Percentiles rank a stretch among this genome's conserved stretches.
Evolutionary conservation across 2,888 invertebrate genomes (phyloP).

Genomic region (Macrophya alboannulata): DNA sequence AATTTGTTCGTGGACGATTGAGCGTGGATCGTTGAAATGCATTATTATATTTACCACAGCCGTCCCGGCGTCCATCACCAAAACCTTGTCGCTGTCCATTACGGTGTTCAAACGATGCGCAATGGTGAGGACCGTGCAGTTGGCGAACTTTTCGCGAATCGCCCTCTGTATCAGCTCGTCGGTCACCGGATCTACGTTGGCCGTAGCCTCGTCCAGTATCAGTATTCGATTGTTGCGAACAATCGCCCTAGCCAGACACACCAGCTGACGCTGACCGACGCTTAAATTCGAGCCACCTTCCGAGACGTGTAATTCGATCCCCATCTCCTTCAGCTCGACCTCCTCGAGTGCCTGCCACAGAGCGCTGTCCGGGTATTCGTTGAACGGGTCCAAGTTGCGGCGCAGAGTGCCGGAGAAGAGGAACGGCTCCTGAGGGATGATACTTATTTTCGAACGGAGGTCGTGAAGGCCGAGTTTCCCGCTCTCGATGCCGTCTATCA

Average conservation of each 20-base stretch:
- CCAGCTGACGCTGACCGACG: constrained; percentile 90
- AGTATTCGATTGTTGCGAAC: constrained; percentile 88
- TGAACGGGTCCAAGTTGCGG: constrained; percentile 95
- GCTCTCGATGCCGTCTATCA: constrained; percentile 81
- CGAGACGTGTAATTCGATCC: constrained; percentile 86
- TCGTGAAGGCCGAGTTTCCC: constrained; percentile 81
- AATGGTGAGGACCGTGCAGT: constrained; percentile 92
- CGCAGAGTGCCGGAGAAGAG: constrained; percentile 94
- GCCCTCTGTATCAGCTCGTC: constrained; percentile 90
- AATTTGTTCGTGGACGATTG: background rate
- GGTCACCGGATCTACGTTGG: constrained; percentile 91
- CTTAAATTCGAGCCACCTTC: constrained; percentile 91
- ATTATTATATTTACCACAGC: constrained; percentile 81
- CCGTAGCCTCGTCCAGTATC: constrained; percentile 92
- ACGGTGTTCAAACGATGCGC: constrained; percentile 94
- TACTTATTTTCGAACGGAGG: constrained; percentile 83
- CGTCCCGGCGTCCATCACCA: constrained; percentile 91
- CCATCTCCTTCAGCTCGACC: constrained; percentile 87
- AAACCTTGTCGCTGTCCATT: constrained; percentile 92
- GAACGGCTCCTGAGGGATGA: constrained; percentile 91
- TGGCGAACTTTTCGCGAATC: constrained; percentile 88
- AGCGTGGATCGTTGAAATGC: background rate
- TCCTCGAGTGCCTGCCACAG: constrained; percentile 94
- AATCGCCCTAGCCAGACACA: constrained; percentile 91
- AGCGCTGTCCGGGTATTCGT: constrained; percentile 88